Percentiles rank a stretch among this genome's conserved stretches.
phyloP scores from a whole-genome alignment of 2,797 vertebrate genomes.

The Notoglanidium macrostoma region DNA sequence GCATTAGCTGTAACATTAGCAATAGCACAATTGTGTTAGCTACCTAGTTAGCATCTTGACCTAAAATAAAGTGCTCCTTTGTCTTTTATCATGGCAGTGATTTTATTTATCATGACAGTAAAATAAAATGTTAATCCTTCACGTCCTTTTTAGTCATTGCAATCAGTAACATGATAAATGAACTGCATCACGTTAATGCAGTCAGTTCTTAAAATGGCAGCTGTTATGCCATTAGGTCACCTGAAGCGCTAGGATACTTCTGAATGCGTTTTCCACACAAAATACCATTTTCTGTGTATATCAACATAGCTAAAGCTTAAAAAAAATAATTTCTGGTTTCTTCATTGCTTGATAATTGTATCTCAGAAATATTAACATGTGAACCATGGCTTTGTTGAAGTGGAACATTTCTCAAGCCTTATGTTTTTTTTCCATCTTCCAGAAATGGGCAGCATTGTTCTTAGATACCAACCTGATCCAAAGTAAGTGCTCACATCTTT shows the following conservation, averaged over 20 bases:
- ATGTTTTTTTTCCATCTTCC: conserved; percentile 45
- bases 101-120: neutral
- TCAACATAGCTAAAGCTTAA: neutral
- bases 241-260: neutral
- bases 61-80: neutral
- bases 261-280: neutral
- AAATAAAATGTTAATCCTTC: neutral
- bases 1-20: neutral
- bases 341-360: neutral
- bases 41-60: neutral
- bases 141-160: neutral
- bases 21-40: too few species aligned
- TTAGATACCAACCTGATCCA: conserved; percentile 89
- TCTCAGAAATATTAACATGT: neutral
- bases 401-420: neutral
- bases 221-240: neutral
- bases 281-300: neutral
- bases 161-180: neutral
- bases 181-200: neutral
- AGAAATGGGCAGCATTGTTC: conserved; percentile 94
- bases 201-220: neutral
- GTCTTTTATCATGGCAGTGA: neutral
- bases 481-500: conserved; percentile 76
- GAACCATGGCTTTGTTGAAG: neutral
- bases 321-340: neutral